Evolutionary conservation across 2,888 invertebrate genomes (phyloP).

Genomic region (Scaptodrosophila latifasciaeformis): DNA sequence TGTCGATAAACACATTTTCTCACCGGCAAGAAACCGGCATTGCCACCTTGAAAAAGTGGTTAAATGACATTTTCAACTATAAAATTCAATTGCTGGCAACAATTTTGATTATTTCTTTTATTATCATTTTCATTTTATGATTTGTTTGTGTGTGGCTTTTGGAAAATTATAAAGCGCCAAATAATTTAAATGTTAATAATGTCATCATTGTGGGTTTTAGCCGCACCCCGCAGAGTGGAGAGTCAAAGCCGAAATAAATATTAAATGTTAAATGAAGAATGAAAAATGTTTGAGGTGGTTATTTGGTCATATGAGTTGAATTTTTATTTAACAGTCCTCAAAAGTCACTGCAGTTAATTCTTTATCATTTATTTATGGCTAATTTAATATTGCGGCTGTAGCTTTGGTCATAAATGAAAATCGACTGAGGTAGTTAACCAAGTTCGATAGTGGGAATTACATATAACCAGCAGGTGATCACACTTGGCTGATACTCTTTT

Average conservation of each 20-base stretch:
- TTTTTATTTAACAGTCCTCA: no score
- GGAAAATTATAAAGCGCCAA: conserved; percentile 55
- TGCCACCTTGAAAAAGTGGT: conserved; percentile 26
- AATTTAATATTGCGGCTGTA: background rate
- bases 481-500: no score
- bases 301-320: background rate
- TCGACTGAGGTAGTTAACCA: no score
- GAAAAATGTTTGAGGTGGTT: no score
- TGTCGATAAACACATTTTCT: conserved; percentile 9
- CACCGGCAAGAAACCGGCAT: conserved; percentile 12
- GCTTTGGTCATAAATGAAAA: no score
- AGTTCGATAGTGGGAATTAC: no score
- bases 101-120: conserved; percentile 36
- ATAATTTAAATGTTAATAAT: conserved; percentile 56
- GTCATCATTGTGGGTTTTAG: conserved; percentile 62
- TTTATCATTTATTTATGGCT: background rate
- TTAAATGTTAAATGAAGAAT: no score
- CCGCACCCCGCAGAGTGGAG: no score
- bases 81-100: conserved; percentile 48
- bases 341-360: background rate
- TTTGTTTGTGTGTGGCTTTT: conserved; percentile 28
- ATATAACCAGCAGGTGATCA: no score
- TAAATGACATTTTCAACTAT: conserved; percentile 64
- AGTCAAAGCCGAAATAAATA: no score
- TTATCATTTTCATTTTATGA: no score